Evolutionary conservation across 2,888 invertebrate species (phyloP).

Genomic region (Campoplex nolae): DNA sequence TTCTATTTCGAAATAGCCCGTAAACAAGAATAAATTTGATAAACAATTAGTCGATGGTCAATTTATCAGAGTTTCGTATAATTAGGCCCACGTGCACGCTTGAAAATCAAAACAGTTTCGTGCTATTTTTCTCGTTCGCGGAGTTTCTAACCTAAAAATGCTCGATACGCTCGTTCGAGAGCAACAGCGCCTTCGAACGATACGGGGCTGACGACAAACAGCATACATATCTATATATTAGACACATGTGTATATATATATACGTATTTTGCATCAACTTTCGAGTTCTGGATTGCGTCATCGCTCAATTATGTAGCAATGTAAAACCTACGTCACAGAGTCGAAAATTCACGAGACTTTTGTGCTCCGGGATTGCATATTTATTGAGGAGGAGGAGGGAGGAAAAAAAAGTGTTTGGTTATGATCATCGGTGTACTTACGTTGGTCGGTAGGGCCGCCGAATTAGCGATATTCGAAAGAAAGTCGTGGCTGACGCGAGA

Average conservation of each 20-base stretch:
- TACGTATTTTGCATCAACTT: slow-evolving; percentile 30
- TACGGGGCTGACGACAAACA: neutral
- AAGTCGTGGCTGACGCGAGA: slow-evolving; percentile 85
- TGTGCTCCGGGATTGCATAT: slow-evolving; percentile 7
- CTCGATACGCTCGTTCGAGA: neutral
- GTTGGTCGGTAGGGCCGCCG: slow-evolving; percentile 76
- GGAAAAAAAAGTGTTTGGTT: neutral
- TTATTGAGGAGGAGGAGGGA: neutral
- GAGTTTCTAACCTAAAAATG: slow-evolving; percentile 21
- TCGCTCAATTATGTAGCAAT: slow-evolving; percentile 21
- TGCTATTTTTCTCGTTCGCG: neutral
- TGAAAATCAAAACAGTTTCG: neutral
- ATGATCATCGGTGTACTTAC: slow-evolving; percentile 75
- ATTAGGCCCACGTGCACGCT: neutral
- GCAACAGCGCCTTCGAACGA: neutral
- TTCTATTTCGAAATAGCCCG: neutral
- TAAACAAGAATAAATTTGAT: neutral
- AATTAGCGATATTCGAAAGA: slow-evolving; percentile 80
- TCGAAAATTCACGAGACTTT: slow-evolving; percentile 26
- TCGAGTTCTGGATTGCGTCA: slow-evolving; percentile 56
- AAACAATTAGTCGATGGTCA: neutral
- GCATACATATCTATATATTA: neutral
- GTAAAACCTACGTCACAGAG: slow-evolving; percentile 40
- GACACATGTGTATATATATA: neutral
- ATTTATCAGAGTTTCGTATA: neutral